Evolutionary conservation across 2,797 vertebrate genomes (phyloP).

Genomic region (Melanotaenia pygmaea): DNA sequence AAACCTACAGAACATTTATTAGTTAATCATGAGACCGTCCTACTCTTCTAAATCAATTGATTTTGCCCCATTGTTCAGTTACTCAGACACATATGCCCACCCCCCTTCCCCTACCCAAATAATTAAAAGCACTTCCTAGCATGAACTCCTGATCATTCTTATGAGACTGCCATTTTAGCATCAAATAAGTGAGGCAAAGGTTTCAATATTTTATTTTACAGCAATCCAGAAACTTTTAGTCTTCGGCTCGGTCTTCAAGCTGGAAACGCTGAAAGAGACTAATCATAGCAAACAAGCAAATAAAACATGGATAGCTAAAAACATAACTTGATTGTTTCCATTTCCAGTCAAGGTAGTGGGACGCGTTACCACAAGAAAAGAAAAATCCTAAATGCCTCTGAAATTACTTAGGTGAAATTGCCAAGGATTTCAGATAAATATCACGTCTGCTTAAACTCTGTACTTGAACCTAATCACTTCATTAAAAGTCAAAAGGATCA

Average conservation of each 20-base stretch:
- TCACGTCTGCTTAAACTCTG: neutral
- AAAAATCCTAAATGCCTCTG: neutral
- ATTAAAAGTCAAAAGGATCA: neutral
- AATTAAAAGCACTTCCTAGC: no score
- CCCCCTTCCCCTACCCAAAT: no score
- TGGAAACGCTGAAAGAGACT: neutral
- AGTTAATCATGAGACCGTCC: neutral
- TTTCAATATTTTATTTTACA: constrained; percentile 54
- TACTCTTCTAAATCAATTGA: no score
- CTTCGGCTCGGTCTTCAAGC: neutral
- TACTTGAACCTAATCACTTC: neutral
- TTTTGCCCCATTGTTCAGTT: no score
- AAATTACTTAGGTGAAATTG: neutral
- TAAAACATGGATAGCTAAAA: no score
- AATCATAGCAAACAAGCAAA: neutral
- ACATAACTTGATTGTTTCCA: neutral
- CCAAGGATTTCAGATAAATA: neutral
- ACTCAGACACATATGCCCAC: no score
- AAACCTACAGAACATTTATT: neutral
- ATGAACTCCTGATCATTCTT: neutral
- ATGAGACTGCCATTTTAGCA: neutral
- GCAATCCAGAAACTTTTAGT: neutral
- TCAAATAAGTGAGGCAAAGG: neutral
- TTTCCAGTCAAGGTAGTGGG: neutral
- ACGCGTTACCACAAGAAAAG: neutral